Percentiles rank a stretch among this genome's conserved stretches.
These are phyloP conservation scores for Cyprichromis sp. DNA, from an alignment of 2,113 vertebrate genomes.

Conservation along the genomic window DNA sequence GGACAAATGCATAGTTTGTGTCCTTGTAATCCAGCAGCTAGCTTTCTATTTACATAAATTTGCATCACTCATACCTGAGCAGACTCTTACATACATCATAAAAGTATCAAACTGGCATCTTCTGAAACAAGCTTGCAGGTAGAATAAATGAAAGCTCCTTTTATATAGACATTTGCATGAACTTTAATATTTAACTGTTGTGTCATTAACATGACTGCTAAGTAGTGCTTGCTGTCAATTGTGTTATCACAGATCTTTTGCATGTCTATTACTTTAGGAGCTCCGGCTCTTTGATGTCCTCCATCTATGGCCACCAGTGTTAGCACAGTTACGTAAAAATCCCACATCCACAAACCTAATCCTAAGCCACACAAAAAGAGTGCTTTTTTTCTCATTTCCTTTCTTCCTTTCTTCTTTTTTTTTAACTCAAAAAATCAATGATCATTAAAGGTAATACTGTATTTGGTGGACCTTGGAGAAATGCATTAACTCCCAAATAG, in stretches of 20 bases:
- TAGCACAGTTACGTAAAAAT: not conserved
- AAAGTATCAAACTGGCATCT: not conserved
- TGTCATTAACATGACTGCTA: not conserved
- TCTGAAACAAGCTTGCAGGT: not conserved
- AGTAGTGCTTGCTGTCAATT: not conserved
- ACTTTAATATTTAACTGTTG: not conserved
- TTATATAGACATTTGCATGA: not conserved
- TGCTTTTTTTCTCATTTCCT: not conserved
- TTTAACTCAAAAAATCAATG: not conserved
- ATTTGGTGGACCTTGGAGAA: not conserved
- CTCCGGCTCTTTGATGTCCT: not conserved
- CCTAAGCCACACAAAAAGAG: not conserved
- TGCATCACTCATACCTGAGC: not conserved
- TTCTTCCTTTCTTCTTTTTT: not conserved
- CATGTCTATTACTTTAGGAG: not conserved
- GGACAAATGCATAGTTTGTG: not conserved
- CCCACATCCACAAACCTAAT: not conserved
- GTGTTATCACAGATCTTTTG: not conserved
- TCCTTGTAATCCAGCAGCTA: not conserved
- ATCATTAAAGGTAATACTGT: not conserved
- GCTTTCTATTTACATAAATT: not conserved
- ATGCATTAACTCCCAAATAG: constrained; percentile 1
- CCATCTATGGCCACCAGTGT: not conserved
- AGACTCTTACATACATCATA: not conserved
- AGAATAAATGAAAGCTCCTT: not conserved